These are phyloP conservation scores for Prolemur simus DNA, from an alignment of 2,113 vertebrate species.

Conservation along the genomic window DNA sequence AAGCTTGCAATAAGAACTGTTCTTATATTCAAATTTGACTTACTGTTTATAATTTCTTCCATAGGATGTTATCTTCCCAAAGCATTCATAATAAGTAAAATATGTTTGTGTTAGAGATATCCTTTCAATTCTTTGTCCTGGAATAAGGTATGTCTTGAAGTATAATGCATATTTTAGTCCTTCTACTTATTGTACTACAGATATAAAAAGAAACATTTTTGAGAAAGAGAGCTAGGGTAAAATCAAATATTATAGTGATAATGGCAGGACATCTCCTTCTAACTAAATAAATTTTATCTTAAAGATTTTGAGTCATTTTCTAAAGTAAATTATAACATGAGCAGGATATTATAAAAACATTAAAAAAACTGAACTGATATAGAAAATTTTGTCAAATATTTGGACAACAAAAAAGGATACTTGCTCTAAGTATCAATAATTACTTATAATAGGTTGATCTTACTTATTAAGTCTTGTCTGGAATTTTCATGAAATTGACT, in stretches of 20 bases:
- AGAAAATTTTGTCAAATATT: background rate
- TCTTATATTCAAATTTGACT: background rate
- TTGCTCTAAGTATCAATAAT: background rate
- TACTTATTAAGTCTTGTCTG: background rate
- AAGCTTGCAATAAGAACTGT: constrained; percentile 9
- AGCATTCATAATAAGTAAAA: background rate
- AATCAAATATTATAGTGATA: constrained; percentile 18
- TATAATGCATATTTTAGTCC: background rate
- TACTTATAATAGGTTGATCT: background rate
- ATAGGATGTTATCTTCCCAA: constrained; percentile 24
- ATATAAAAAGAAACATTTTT: constrained; percentile 37
- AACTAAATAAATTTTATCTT: constrained; percentile 28
- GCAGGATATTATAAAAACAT: background rate
- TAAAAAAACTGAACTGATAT: background rate
- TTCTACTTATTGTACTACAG: constrained; percentile 8
- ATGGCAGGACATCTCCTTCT: background rate
- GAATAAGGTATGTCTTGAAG: background rate
- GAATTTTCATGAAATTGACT: constrained; percentile 22
- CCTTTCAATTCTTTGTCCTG: background rate
- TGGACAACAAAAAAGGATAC: constrained; percentile 12
- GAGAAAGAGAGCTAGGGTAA: background rate
- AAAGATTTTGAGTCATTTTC: background rate
- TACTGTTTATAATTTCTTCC: constrained; percentile 18
- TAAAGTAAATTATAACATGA: constrained; percentile 3
- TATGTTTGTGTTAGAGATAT: background rate